phyloP scores from a whole-genome alignment of 1,140 invertebrate species.

The Zaprionus africanus region DNA sequence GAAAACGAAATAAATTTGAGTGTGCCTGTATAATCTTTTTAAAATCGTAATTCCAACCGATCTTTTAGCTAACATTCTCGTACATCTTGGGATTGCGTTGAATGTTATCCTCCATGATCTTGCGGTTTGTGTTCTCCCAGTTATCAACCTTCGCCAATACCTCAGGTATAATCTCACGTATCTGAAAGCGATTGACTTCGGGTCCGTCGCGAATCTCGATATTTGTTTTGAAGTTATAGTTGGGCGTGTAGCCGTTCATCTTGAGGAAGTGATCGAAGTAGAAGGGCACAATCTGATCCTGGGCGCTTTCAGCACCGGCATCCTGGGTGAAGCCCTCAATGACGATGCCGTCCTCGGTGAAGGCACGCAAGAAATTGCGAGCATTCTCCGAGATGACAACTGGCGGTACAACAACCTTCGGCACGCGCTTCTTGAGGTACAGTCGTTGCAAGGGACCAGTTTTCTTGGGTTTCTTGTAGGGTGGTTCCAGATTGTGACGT shows the following conservation, averaged over 20 bases:
- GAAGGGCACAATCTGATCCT: conserved; percentile 80
- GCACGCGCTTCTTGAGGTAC: conserved; percentile 51
- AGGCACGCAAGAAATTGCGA: conserved; percentile 71
- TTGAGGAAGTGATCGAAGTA: conserved; percentile 83
- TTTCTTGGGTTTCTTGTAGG: conserved; percentile 61
- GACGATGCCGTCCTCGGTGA: conserved; percentile 63
- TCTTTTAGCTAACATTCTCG: conserved; percentile 63
- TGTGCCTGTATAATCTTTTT: not conserved
- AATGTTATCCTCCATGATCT: conserved; percentile 78
- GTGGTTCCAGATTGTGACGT: conserved; percentile 71
- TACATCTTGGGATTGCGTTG: conserved; percentile 80
- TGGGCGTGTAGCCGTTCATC: conserved; percentile 79
- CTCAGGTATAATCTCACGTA: conserved; percentile 67
- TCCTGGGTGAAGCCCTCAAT: conserved; percentile 48
- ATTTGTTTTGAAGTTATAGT: conserved; percentile 82
- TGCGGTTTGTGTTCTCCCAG: conserved; percentile 60
- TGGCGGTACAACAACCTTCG: conserved; percentile 27
- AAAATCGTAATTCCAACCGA: not conserved
- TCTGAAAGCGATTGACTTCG: conserved; percentile 61
- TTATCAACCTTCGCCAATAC: conserved; percentile 58
- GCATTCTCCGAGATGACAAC: conserved; percentile 65
- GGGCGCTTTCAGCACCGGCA: conserved; percentile 63
- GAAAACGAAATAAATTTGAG: conserved; percentile 4
- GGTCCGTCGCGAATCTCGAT: conserved; percentile 72
- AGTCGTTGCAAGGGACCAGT: conserved; percentile 61